A percentile compares a stretch with the other conserved stretches of the same genome.
Conservation (phyloP, 1,140 invertebrate species). For the Pseudomyrmex cubaensis region DNA sequence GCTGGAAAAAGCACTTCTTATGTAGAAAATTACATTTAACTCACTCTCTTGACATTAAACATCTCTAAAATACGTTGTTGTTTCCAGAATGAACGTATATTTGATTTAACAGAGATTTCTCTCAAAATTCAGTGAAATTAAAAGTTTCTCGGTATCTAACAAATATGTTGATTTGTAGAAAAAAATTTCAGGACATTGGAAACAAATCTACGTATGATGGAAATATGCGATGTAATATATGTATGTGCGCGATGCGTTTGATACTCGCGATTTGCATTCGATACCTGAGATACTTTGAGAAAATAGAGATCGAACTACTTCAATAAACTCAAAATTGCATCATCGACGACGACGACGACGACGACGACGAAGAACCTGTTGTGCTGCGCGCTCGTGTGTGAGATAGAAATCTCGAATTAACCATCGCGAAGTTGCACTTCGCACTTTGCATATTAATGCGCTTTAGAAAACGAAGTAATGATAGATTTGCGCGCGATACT, state of each 20-base stretch:
- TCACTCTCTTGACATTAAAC: too few relatives aligned
- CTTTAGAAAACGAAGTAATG: slow-evolving; percentile 2
- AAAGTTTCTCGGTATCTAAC: too few relatives aligned
- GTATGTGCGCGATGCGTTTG: neutral
- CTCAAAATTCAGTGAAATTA: too few relatives aligned
- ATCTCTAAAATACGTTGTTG: too few relatives aligned
- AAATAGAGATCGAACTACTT: slow-evolving; percentile 40
- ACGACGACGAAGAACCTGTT: slow-evolving; percentile 17
- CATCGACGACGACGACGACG: slow-evolving; percentile 21
- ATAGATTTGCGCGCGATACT: slow-evolving; percentile 2
- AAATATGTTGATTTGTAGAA: neutral
- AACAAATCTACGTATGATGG: neutral
- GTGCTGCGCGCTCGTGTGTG: neutral
- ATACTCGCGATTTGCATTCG: neutral
- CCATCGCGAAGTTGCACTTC: neutral
- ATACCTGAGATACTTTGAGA: neutral
- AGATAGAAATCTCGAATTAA: slow-evolving; percentile 15
- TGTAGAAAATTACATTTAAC: too few relatives aligned
- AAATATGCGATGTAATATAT: neutral
- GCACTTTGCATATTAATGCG: neutral
- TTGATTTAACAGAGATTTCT: too few relatives aligned
- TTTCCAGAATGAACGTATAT: too few relatives aligned
- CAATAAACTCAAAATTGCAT: slow-evolving; percentile 35
- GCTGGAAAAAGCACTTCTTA: neutral
- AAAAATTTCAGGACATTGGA: neutral